Percentiles rank a stretch among this genome's conserved stretches.
These are phyloP conservation scores for Rallus crepitans DNA, from an alignment of 2,797 vertebrate genomes.

Conservation along the genomic window DNA sequence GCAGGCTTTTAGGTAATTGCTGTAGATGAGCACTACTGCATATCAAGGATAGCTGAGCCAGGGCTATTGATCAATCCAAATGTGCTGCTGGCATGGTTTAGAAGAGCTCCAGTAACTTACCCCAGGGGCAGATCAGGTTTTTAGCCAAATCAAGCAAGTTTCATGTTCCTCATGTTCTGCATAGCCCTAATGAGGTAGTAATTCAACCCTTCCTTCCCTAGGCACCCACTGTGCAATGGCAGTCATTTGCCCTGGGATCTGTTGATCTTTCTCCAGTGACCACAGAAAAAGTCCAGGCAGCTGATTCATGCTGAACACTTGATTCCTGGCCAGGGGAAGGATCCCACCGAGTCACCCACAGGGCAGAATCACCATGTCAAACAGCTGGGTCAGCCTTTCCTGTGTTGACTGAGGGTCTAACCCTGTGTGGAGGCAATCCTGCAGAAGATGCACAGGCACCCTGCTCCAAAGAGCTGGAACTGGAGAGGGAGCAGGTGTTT, in stretches of 20 bases:
- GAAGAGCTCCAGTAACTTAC: constrained; percentile 41
- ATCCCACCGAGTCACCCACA: neutral
- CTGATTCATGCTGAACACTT: neutral
- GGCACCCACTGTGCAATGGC: neutral
- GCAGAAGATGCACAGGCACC: neutral
- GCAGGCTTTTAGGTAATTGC: constrained; percentile 65
- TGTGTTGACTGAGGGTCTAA: rapidly evolving
- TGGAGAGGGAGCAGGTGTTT: neutral
- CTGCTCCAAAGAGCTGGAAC: neutral
- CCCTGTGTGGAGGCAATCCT: neutral
- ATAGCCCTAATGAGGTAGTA: neutral
- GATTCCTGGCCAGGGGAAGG: neutral
- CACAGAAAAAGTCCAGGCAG: neutral
- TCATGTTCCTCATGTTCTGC: neutral
- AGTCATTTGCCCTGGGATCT: neutral
- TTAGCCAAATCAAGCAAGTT: neutral
- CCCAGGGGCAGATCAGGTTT: constrained; percentile 17
- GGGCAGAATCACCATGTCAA: neutral
- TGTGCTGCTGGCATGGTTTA: constrained; percentile 47
- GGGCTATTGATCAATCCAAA: constrained; percentile 64
- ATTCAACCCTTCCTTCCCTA: neutral
- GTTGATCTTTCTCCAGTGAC: neutral
- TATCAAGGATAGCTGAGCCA: constrained; percentile 30
- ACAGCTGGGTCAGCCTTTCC: neutral
- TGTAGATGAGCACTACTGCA: neutral